Percentiles rank a stretch among this genome's conserved stretches.
phyloP scores from a whole-genome alignment of 2,888 invertebrate species.

The Troglohyphantes excavatus region DNA sequence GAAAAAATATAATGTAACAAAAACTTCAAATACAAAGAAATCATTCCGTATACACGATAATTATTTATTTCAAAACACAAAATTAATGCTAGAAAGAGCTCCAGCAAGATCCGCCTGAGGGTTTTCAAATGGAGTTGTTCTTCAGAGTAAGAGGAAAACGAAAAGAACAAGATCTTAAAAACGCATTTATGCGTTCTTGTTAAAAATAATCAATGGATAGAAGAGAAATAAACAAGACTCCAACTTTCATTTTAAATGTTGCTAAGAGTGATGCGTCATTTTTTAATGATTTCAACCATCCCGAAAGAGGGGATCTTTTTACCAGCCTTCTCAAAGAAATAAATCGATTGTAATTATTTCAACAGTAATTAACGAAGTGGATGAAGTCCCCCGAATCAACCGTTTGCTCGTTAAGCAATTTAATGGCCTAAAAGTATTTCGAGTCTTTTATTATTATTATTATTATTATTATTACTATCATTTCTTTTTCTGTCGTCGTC shows the following conservation, averaged over 20 bases:
- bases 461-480: not conserved
- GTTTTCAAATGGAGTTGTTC: not conserved
- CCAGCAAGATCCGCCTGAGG: not conserved
- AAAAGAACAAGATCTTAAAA: not conserved
- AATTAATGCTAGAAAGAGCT: not conserved
- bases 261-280: not conserved
- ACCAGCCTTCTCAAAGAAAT: not conserved
- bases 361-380: not conserved
- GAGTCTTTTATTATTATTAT: not conserved
- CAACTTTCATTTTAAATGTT: not conserved
- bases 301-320: not conserved
- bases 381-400: not conserved
- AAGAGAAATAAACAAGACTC: not conserved
- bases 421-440: slow-evolving; percentile 5
- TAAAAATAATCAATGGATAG: not conserved
- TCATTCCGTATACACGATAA: not conserved
- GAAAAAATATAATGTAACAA: no score
- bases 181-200: not conserved
- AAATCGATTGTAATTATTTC: slow-evolving; percentile 6
- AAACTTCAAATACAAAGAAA: not conserved
- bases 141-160: not conserved
- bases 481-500: not conserved
- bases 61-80: not conserved
- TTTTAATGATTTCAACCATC: not conserved
- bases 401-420: slow-evolving; percentile 9